Conservation (phyloP, 2,797 vertebrate genomes). For the Gobio occitaniae region DNA sequence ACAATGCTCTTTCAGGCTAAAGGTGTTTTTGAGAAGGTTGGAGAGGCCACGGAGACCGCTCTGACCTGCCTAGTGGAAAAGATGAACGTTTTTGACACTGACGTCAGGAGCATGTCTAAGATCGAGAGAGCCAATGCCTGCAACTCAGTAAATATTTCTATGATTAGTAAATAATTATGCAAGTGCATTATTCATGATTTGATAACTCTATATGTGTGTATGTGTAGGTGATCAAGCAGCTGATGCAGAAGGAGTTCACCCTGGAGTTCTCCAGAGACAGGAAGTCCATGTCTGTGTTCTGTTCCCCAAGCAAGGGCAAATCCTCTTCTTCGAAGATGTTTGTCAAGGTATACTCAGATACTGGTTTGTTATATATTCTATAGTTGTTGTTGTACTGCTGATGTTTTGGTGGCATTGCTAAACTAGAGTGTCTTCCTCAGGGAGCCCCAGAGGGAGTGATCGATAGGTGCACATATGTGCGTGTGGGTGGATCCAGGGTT, state of each 20-base stretch:
- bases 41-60: slow-evolving; percentile 96
- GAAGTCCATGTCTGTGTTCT: slow-evolving; percentile 98
- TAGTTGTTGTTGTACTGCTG: neutral
- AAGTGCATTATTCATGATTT: neutral
- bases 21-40: slow-evolving; percentile 95
- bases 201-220: neutral
- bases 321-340: slow-evolving; percentile 94
- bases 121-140: slow-evolving; percentile 96
- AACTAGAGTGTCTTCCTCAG: slow-evolving; percentile 68
- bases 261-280: slow-evolving; percentile 97
- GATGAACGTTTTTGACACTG: slow-evolving; percentile 97
- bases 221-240: slow-evolving; percentile 92
- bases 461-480: slow-evolving; percentile 90
- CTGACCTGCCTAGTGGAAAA: slow-evolving; percentile 96
- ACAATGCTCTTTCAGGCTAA: slow-evolving; percentile 79
- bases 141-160: slow-evolving; percentile 87
- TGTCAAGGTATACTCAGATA: slow-evolving; percentile 82
- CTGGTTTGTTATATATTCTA: neutral
- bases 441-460: slow-evolving; percentile 97
- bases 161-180: neutral
- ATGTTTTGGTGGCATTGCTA: neutral
- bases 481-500: slow-evolving; percentile 88
- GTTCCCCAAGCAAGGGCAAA: slow-evolving; percentile 91
- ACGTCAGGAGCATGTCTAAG: slow-evolving; percentile 87
- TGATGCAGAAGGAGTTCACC: slow-evolving; percentile 98